Evolutionary conservation across 2,888 invertebrate species (phyloP).

Genomic region (Drosophila limbata): DNA sequence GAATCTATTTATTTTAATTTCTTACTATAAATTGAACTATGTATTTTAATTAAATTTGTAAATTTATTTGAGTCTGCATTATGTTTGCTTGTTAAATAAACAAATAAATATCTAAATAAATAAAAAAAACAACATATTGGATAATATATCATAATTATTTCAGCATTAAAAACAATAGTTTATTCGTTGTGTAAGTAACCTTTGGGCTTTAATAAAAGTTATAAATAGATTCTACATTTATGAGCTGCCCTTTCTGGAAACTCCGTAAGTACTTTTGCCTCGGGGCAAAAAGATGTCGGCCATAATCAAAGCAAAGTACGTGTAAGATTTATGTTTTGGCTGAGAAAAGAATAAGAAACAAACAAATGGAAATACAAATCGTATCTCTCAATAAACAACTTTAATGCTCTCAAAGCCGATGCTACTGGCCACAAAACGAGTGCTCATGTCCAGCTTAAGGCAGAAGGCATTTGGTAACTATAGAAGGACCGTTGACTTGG

Average conservation of each 20-base stretch:
- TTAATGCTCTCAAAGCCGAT: slow-evolving; percentile 57
- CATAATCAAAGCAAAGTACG: slow-evolving; percentile 44
- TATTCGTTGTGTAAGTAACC: slow-evolving; percentile 1
- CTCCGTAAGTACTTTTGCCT: slow-evolving; percentile 15
- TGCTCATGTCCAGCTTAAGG: slow-evolving; percentile 22
- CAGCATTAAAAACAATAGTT: background rate
- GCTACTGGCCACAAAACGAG: slow-evolving; percentile 42
- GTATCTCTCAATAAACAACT: slow-evolving; percentile 47
- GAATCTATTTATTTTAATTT: too few species aligned
- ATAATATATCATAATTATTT: background rate
- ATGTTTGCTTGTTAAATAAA: too few species aligned
- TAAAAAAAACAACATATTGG: background rate
- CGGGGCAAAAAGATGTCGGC: slow-evolving; percentile 21
- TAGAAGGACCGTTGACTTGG: slow-evolving; percentile 25
- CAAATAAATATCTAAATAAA: background rate
- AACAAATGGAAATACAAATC: slow-evolving; percentile 28
- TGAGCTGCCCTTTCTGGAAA: slow-evolving; percentile 9
- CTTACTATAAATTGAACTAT: too few species aligned
- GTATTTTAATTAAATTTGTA: too few species aligned
- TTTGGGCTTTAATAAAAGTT: slow-evolving; percentile 9
- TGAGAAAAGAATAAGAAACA: slow-evolving; percentile 9
- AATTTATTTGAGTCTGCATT: too few species aligned
- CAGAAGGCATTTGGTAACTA: slow-evolving; percentile 27
- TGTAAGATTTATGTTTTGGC: slow-evolving; percentile 44
- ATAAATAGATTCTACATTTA: slow-evolving; percentile 31